These are phyloP conservation scores for Bombus difficillimus DNA, from an alignment of 1,140 invertebrate species.

Conservation along the genomic window DNA sequence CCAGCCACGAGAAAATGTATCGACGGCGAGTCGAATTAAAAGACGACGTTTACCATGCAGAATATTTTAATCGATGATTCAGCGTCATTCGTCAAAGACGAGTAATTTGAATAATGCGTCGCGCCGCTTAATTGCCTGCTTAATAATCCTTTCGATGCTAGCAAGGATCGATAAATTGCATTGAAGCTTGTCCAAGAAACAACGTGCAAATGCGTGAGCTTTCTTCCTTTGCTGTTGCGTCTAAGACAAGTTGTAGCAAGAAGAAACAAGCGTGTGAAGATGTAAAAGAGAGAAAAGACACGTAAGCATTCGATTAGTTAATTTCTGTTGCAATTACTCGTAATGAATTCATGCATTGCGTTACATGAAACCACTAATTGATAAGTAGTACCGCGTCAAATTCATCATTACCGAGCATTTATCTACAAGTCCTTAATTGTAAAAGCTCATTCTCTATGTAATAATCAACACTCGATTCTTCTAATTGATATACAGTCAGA, in stretches of 20 bases:
- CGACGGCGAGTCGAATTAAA: background rate
- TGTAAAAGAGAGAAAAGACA: too few species aligned
- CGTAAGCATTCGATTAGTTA: conserved; percentile 8
- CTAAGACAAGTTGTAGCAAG: background rate
- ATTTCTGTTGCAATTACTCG: background rate
- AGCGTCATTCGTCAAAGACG: conserved; percentile 15
- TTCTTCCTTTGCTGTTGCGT: background rate
- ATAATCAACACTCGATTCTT: background rate
- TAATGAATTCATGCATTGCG: background rate
- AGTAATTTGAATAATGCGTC: conserved; percentile 42
- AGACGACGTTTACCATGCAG: background rate
- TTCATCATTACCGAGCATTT: background rate
- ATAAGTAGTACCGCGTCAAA: too few species aligned
- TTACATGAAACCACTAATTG: background rate
- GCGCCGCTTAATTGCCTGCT: conserved; percentile 29
- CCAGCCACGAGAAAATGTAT: background rate
- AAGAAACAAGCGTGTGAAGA: background rate
- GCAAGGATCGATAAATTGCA: conserved; percentile 30
- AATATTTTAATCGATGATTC: conserved; percentile 23
- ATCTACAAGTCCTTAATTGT: background rate
- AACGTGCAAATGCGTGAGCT: conserved; percentile 5
- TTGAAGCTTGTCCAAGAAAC: conserved; percentile 38
- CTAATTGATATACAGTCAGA: background rate
- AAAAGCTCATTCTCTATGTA: background rate
- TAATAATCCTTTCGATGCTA: conserved; percentile 36